Base-by-base conservation (phyloP, 1,140 invertebrate species). In the Dryas iulia region DNA sequence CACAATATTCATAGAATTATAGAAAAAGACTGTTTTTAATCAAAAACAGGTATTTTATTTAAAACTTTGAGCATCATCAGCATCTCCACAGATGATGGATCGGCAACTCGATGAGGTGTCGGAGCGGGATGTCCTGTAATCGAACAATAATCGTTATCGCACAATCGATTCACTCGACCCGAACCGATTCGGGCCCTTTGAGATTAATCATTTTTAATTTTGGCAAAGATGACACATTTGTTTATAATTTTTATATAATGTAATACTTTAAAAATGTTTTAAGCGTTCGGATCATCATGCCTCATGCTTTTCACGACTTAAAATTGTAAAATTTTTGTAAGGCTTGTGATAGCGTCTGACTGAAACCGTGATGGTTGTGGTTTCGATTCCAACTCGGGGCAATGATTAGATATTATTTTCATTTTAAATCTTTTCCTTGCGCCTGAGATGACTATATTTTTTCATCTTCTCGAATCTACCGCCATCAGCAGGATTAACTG, bases 131-230 rank as follows among this genome's bases (percentile, higher is more conserved):
- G 76, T 74, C 75, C 71, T 79, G 70, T 83, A 86, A 88, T 83
- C 82, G 77, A 83, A 83, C 78, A 83, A 83, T 83, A 84, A 82
- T 86, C 83, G 77, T 81, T 84, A 87, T 86, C 83, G 74, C 73
- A 59, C 66, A 81, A 85, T 86, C 82, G 80, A 81, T 76, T 78
- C 76, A 75, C 74, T 79, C 76, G 73, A 74, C 76, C 77, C 79
- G 73, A 75, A 73, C 61, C 73, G 73, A 76, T 79, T 83, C 75
- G 79, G 74, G 66, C 72, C 76, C 77, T 79, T 84, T 77, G 76
- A 78, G 73, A 76, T 81, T 77, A 80, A 76, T 77, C 72, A 54
- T 68, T 61, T 61, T 26, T 14, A 21, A 53, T 14, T 25, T 39
- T 61, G 39, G 39, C 39, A 47, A 47, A 47, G 39, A 18, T 47